A percentile compares a stretch with the other conserved stretches of the same genome.
These are phyloP conservation scores for Choristoneura fumiferana DNA, from an alignment of 1,140 invertebrate species.

Conservation along the genomic window DNA sequence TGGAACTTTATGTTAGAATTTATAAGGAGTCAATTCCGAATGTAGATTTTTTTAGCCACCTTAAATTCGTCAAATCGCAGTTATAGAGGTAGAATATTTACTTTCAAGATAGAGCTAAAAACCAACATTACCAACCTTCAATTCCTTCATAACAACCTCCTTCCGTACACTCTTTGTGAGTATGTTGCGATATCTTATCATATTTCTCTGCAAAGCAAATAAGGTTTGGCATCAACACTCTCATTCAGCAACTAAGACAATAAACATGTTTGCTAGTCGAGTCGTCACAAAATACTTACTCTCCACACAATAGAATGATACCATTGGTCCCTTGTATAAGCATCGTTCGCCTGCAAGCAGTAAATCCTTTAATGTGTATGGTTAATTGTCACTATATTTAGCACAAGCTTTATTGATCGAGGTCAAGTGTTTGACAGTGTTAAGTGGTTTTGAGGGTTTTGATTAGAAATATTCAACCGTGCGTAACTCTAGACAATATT, in stretches of 20 bases:
- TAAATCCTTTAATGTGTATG: conserved; percentile 41
- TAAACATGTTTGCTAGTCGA: conserved; percentile 9
- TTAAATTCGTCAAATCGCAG: too few relatives aligned
- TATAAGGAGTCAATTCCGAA: too few relatives aligned
- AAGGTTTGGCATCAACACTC: conserved; percentile 18
- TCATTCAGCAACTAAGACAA: not conserved
- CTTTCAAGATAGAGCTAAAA: conserved; percentile 1
- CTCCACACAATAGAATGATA: conserved; percentile 91
- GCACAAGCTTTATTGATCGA: not conserved
- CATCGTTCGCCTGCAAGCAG: conserved; percentile 83
- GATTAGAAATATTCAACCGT: conserved; percentile 13
- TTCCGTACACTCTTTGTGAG: conserved; percentile 83
- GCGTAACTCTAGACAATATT: too few relatives aligned
- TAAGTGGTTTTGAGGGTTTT: conserved; percentile 4
- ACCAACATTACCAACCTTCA: conserved; percentile 80
- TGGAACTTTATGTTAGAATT: too few relatives aligned
- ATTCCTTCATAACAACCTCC: conserved; percentile 89
- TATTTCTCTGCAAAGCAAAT: conserved; percentile 83
- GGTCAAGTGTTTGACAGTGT: conserved; percentile 5
- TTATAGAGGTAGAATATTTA: conserved; percentile 18
- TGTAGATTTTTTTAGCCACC: too few relatives aligned
- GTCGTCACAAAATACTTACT: conserved; percentile 76
- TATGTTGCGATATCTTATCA: conserved; percentile 87
- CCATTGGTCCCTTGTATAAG: conserved; percentile 91
- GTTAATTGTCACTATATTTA: conserved; percentile 8